Base-by-base conservation (phyloP, 1,140 invertebrate genomes). In the Halesus radiatus region DNA sequence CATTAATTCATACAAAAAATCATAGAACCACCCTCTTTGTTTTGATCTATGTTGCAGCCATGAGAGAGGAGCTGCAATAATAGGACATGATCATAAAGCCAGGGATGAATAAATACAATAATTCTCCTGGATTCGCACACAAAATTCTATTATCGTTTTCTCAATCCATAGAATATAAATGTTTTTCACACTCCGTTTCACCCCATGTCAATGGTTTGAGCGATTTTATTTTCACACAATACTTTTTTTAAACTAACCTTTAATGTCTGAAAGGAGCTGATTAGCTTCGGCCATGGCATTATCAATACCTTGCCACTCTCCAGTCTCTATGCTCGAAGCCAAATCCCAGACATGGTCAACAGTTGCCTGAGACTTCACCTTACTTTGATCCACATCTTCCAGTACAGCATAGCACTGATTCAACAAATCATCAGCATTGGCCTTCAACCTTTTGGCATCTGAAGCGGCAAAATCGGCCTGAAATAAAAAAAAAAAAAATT, bases 221-320 rank as follows among this genome's bases (percentile, higher is more conserved):
- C 7, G 10, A 45, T 45, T 45, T 45, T 8, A 45, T 45, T 45
- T 45, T 13, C 10, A 13, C 37, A 13, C 13, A 45, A 45, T 45
- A 45, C 7, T 3, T 45, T 29, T 29, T 29, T 45, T 45, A 45
- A 45, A 45, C 37, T 45, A 91, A 91, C 70, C 87, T 76, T 92
- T 90, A 32, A 98, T 94, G 53, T 92, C 90, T 1, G 90, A 88
- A 16, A 96, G 88, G 3, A 95, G 93, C 0, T 91, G 86, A 79
- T 94, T 89, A 0, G 95, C 96, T 85, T 96, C 92, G 13, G 91
- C 88, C 3, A 97, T 84, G 0, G 95, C 94, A 18, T 91, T 92
- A 64, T 97, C 96, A 0, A 96, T 91, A 85, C 95, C 94, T 0
- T 94, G 94, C 29, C 93, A 93, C 54, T 91, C 87, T 26, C 92